These are phyloP conservation scores for Platalea minor DNA, from an alignment of 2,797 vertebrate species.

Conservation along the genomic window DNA sequence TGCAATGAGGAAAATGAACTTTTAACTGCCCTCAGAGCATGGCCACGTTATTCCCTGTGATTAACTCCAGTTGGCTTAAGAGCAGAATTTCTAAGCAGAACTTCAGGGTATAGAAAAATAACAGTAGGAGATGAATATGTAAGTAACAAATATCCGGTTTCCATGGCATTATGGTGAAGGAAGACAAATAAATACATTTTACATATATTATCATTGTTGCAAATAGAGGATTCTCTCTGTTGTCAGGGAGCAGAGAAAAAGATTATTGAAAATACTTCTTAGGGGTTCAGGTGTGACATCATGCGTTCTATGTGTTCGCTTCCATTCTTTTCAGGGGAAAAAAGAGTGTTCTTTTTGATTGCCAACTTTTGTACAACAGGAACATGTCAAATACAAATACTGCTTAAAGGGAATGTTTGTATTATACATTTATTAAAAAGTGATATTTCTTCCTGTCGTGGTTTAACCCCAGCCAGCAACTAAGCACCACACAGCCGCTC, in stretches of 20 bases:
- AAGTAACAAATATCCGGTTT: conserved; percentile 12
- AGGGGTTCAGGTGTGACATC: background rate
- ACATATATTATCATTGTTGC: background rate
- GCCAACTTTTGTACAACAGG: background rate
- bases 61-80: background rate
- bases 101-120: conserved; percentile 25
- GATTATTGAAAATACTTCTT: background rate
- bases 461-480: no score
- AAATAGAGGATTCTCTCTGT: background rate
- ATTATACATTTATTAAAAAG: background rate
- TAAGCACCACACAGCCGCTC: no score
- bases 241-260: background rate
- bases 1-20: background rate
- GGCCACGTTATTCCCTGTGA: background rate
- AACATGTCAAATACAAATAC: background rate
- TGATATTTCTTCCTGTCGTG: background rate
- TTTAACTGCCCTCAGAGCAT: background rate
- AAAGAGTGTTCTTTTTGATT: background rate
- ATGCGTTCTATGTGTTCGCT: background rate
- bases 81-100: conserved; percentile 13
- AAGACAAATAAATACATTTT: conserved; percentile 31
- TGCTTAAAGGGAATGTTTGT: background rate
- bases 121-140: conserved; percentile 58
- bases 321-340: background rate
- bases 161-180: conserved; percentile 1